Base-by-base conservation (phyloP, 2,888 invertebrate genomes). In the Salticus scenicus region DNA sequence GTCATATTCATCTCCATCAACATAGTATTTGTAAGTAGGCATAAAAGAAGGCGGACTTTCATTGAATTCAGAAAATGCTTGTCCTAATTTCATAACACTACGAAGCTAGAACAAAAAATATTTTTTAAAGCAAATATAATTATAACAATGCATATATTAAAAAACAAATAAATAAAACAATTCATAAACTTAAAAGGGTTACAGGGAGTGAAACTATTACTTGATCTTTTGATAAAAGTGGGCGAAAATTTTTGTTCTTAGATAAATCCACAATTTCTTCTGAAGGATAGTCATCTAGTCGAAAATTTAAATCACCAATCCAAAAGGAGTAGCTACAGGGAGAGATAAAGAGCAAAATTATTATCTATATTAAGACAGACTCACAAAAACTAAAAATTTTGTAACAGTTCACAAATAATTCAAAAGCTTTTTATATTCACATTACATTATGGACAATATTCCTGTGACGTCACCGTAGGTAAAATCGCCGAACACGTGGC, bases 281-380 rank as follows among this genome's bases (percentile, higher is more conserved):
- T 0, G 94, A 93, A 28, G 94, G 93, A 87, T 92, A 92, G 79
- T 94, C 94, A 87, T 94, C 92, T 7, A 95, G 92, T 0, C 97
- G 94, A 91, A 97, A 97, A 91, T 97, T 97, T 30, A 97, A 92
- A 90, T 97, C 97, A 0, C 97, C 97, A 89, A 97, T 94, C 97
- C 97, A 97, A 91, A 97, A 96, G 1, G 97, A 95, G 90, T 97
- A 87, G 57, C 87, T 87, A 8, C 17, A 72, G 33, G 51, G 24
- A 0, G 73, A 67, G 33, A 33, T 5, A 24, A 1, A 63, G 24
- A 1, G 1, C n/a, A 20, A 0, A 20, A 63, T 63, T 10, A 63
- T 12, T 63, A 24, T 1, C n/a, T 5, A 14, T 51, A 20, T 51
- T 1, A 51, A 0, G 24, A 14, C n/a, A 5, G 5, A 2, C 5